A percentile compares a stretch with the other conserved stretches of the same genome.
phyloP scores from a whole-genome alignment of 2,888 invertebrate genomes.

The Lamellibrachia satsuma region DNA sequence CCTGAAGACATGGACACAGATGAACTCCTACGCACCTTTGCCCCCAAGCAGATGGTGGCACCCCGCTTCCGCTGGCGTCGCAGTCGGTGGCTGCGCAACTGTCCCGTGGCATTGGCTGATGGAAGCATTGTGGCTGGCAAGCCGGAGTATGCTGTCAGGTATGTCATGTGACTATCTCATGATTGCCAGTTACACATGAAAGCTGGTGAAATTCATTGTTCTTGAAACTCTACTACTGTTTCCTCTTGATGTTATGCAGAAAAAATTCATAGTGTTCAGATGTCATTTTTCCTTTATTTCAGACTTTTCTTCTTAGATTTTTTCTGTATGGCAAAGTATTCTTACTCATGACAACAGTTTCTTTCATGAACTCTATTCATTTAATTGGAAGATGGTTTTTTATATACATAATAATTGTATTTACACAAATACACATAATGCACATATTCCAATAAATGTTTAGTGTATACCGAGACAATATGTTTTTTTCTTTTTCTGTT shows the following conservation, averaged over 20 bases:
- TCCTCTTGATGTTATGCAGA: background rate
- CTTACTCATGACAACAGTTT: background rate
- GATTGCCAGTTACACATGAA: background rate
- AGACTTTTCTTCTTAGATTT: background rate
- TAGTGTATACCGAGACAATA: background rate
- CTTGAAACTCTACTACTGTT: background rate
- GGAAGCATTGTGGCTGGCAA: slow-evolving; percentile 62
- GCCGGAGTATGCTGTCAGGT: slow-evolving; percentile 64
- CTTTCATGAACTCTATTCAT: background rate
- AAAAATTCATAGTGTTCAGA: background rate
- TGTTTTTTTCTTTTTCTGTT: background rate
- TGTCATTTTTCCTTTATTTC: background rate
- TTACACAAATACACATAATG: background rate
- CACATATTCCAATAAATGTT: background rate
- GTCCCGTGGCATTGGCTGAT: slow-evolving; percentile 64
- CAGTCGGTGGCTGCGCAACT: slow-evolving; percentile 59
- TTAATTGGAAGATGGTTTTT: background rate
- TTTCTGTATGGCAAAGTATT: background rate
- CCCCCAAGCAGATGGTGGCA: slow-evolving; percentile 58
- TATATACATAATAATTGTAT: background rate
- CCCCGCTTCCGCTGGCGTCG: slow-evolving; percentile 62
- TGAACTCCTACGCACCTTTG: slow-evolving; percentile 58
- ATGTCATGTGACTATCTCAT: slow-evolving; percentile 22
- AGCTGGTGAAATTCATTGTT: background rate
- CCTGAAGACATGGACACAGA: slow-evolving; percentile 63